Base-by-base conservation (phyloP, 2,888 invertebrate genomes). In the Tachina grossa region DNA sequence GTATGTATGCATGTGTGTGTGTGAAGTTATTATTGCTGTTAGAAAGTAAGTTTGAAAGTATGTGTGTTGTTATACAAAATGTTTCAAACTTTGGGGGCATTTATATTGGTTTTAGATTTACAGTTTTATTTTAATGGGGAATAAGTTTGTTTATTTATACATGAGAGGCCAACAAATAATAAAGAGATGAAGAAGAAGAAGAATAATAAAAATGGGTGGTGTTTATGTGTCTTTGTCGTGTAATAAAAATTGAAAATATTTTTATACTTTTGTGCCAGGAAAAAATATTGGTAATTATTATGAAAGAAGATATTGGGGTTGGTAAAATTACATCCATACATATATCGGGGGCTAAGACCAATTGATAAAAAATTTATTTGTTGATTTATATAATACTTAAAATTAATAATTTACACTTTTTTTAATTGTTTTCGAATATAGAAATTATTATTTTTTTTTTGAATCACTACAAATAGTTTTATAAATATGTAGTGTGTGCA, bases 71-170 rank as follows among this genome's bases (percentile, higher is more conserved):
- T 57, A 53, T 76, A 76, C 71, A 16, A 31, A 31, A 66, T 77
- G 74, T 74, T 68, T 66, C 14, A 63, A 57, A 57, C 77, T 81
- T 31, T 66, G 76, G 75, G 83, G 79, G 72, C 83, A 83, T 77
- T 83, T 72, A 72, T 78, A 78, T 83, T 78, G 72, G 83, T 83
- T 83, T 83, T 78, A 72, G 77, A 83, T 78, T 78, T 83, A 83
- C 83, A 83, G 77, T 72, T 83, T 77, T 66, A 72, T 66, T 83
- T 83, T 78, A 83, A 78, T 77, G 66, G 83, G 31, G 59, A 49
- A 59, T 66, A 76, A 75, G 43, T 83, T 82, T 82, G 53, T 81
- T 81, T 80, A 66, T 74, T 57, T 74, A 14, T 45, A 59, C 31
- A 75, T 43, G 31, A 31, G 31, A 74, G 74, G 57, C 72, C 74